Evolutionary conservation across 2,888 invertebrate genomes (phyloP).

Genomic region (Corythucha ciliata): DNA sequence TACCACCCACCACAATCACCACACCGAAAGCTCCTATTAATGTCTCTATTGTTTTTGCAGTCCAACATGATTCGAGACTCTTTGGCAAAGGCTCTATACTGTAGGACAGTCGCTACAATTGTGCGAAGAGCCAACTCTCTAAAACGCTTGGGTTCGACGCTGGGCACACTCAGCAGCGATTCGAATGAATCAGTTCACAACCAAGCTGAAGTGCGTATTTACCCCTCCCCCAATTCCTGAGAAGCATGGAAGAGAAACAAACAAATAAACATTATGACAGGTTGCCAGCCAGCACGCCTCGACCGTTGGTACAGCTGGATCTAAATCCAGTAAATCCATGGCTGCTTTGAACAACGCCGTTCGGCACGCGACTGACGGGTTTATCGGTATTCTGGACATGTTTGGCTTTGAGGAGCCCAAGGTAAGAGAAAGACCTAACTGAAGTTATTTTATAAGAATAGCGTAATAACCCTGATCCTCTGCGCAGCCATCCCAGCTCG

Average conservation of each 20-base stretch:
- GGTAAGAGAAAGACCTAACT: slow-evolving; percentile 40
- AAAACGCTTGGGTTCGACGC: slow-evolving; percentile 54
- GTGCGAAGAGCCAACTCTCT: slow-evolving; percentile 86
- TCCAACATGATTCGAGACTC: slow-evolving; percentile 83
- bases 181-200: slow-evolving; percentile 87
- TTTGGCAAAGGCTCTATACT: slow-evolving; percentile 84
- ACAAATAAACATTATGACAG: slow-evolving; percentile 20
- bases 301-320: slow-evolving; percentile 67
- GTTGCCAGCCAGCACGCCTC: slow-evolving; percentile 77
- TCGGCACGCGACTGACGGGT: slow-evolving; percentile 85
- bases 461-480: background rate
- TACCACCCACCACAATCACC: background rate
- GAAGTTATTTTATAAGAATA: slow-evolving; percentile 1
- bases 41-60: slow-evolving; percentile 40
- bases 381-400: slow-evolving; percentile 93
- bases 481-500: slow-evolving; percentile 65
- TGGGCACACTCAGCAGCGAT: slow-evolving; percentile 77
- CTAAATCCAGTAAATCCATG: slow-evolving; percentile 66
- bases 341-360: slow-evolving; percentile 86
- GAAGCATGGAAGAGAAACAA: background rate
- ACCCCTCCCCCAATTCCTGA: no score
- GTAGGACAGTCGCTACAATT: slow-evolving; percentile 88
- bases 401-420: slow-evolving; percentile 92
- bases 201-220: slow-evolving; percentile 55
- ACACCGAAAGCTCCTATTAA: background rate